These are phyloP conservation scores for Heliothis virescens DNA, from an alignment of 1,140 invertebrate species.

Conservation along the genomic window DNA sequence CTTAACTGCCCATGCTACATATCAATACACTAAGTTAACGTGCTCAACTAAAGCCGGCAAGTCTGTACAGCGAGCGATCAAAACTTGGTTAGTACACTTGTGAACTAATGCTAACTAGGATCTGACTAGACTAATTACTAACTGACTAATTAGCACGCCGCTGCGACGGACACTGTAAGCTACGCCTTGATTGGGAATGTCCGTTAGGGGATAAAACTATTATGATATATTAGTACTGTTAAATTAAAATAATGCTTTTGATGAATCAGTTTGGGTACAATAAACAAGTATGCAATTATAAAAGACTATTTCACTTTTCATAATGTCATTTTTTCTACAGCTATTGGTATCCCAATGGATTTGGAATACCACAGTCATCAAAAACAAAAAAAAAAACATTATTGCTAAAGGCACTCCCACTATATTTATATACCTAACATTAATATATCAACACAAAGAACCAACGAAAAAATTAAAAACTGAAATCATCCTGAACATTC, in stretches of 20 bases:
- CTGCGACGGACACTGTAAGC: not conserved
- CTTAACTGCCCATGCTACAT: not conserved
- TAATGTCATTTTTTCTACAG: too few relatives aligned
- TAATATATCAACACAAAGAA: too few relatives aligned
- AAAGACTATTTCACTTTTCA: too few relatives aligned
- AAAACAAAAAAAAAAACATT: too few relatives aligned
- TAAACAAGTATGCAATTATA: too few relatives aligned
- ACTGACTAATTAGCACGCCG: slow-evolving; percentile 8
- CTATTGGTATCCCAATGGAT: too few relatives aligned
- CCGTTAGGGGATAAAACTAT: not conserved
- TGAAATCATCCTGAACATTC: not conserved
- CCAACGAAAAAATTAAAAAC: too few relatives aligned
- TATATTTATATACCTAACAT: too few relatives aligned
- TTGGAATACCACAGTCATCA: too few relatives aligned
- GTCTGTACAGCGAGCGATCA: slow-evolving; percentile 8
- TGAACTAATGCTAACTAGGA: slow-evolving; percentile 25
- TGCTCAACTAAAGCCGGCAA: not conserved
- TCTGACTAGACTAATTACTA: slow-evolving; percentile 31
- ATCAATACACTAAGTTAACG: not conserved
- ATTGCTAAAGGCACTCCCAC: too few relatives aligned
- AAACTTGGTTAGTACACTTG: slow-evolving; percentile 20
- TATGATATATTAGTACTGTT: not conserved
- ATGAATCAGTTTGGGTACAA: too few relatives aligned
- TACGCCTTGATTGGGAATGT: not conserved
- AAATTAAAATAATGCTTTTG: too few relatives aligned